Conservation (phyloP, 2,888 invertebrate species). For the Dryococelus australis region DNA sequence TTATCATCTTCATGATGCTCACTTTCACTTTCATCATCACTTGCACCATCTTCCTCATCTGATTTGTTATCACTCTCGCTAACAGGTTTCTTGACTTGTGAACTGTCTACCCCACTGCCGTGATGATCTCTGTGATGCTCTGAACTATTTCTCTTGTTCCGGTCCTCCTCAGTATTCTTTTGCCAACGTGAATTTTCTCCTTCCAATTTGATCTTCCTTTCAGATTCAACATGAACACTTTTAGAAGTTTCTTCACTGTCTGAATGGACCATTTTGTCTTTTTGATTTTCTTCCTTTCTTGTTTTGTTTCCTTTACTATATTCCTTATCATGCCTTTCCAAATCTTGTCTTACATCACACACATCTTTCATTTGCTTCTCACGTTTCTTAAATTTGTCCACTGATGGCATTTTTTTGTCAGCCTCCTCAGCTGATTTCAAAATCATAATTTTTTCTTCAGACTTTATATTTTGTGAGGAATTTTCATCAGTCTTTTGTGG, state of each 20-base stretch:
- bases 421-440: background rate
- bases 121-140: background rate
- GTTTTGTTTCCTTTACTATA: background rate
- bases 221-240: background rate
- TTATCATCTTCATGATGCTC: background rate
- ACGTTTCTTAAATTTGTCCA: background rate
- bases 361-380: background rate
- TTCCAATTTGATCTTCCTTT: background rate
- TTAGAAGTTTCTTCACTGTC: background rate
- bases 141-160: background rate
- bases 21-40: background rate
- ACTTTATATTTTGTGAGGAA: background rate
- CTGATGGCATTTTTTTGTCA: background rate
- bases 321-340: background rate
- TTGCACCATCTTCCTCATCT: background rate
- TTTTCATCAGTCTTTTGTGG: background rate
- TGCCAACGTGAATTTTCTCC: background rate
- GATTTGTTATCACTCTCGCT: background rate
- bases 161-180: background rate
- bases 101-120: background rate
- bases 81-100: background rate
- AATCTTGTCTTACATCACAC: background rate
- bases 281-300: background rate
- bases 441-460: background rate
- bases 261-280: background rate